These are phyloP conservation scores for Forficula auricularia DNA, from an alignment of 1,140 invertebrate species.

Conservation along the genomic window DNA sequence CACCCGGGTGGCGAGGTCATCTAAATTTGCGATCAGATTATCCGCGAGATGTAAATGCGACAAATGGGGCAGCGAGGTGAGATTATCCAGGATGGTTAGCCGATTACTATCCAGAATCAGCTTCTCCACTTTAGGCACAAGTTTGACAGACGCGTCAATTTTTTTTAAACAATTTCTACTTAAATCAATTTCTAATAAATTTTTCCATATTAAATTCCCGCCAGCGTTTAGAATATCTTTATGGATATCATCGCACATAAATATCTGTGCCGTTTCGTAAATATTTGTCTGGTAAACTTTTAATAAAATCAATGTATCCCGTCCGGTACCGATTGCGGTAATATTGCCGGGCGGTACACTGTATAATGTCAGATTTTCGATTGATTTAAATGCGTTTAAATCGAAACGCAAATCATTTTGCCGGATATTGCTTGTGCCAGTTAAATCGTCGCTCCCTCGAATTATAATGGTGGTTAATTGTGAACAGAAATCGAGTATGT, in stretches of 20 bases:
- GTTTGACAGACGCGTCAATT: conserved; percentile 62
- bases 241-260: conserved; percentile 57
- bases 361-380: conserved; percentile 41
- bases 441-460: conserved; percentile 39
- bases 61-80: conserved; percentile 58
- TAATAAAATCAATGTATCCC: conserved; percentile 43
- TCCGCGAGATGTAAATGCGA: conserved; percentile 58
- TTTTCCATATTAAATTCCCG: conserved; percentile 39
- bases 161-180: conserved; percentile 57
- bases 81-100: conserved; percentile 52
- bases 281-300: conserved; percentile 40
- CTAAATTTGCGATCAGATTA: conserved; percentile 49
- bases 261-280: conserved; percentile 43
- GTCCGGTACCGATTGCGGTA: conserved; percentile 42
- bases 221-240: conserved; percentile 18
- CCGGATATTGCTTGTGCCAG: conserved; percentile 64
- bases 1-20: conserved; percentile 65
- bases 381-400: conserved; percentile 56
- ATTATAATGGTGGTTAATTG: conserved; percentile 49
- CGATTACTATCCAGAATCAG: conserved; percentile 61
- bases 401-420: conserved; percentile 64
- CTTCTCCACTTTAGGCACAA: conserved; percentile 55
- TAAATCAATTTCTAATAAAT: conserved; percentile 49
- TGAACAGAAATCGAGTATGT: conserved; percentile 75
- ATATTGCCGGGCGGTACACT: conserved; percentile 44